Conservation (phyloP, 2,797 vertebrate genomes). For the Acanthopagrus latus region DNA sequence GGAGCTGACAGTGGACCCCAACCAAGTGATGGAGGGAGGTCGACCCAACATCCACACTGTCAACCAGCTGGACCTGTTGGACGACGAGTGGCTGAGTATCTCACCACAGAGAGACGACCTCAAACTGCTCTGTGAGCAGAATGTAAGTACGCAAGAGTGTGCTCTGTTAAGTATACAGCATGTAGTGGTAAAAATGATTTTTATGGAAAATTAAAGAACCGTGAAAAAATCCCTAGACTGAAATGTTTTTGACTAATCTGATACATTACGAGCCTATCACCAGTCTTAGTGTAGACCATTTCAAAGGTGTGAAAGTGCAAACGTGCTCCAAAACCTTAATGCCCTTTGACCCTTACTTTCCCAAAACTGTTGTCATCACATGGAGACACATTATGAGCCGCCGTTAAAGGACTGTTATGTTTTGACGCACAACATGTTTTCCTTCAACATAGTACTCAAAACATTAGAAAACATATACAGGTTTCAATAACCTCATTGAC, state of each 20-base stretch:
- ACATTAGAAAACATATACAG: background rate
- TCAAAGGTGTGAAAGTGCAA: background rate
- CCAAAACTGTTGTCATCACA: background rate
- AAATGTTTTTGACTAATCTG: background rate
- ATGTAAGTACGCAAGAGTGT: slow-evolving; percentile 84
- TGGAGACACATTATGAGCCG: background rate
- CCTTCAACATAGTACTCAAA: too few species aligned
- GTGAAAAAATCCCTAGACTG: background rate
- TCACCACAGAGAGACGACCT: slow-evolving; percentile 98
- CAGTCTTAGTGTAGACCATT: background rate
- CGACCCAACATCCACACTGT: slow-evolving; percentile 89
- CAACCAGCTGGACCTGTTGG: slow-evolving; percentile 93
- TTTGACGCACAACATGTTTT: background rate
- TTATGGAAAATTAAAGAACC: background rate
- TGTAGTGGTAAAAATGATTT: background rate
- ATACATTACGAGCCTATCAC: background rate
- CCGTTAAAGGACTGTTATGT: background rate
- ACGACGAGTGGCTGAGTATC: slow-evolving; percentile 95
- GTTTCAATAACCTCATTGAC: background rate
- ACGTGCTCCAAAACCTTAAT: background rate
- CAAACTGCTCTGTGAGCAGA: slow-evolving; percentile 99
- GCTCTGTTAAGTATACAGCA: background rate
- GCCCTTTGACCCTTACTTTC: background rate
- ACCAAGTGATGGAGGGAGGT: slow-evolving; percentile 88
- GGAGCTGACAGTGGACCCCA: slow-evolving; percentile 94